Percentiles rank a stretch among this genome's conserved stretches.
Evolutionary conservation across 2,888 invertebrate species (phyloP).

Genomic region (Tenodera sinensis): DNA sequence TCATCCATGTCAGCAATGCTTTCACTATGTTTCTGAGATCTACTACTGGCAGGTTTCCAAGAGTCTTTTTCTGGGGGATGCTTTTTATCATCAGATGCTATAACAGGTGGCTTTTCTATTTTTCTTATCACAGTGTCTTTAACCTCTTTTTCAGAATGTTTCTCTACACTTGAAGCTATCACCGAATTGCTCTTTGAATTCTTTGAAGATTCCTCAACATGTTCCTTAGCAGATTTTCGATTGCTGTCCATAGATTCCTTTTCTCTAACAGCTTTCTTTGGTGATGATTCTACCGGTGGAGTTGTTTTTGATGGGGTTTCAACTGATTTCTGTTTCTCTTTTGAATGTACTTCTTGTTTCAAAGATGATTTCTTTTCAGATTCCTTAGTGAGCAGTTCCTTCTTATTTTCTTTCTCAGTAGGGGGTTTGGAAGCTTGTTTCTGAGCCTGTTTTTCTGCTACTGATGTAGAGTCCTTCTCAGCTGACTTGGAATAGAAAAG

Average conservation of each 20-base stretch:
- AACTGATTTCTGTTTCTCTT: slow-evolving; percentile 5
- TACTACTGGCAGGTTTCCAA: neutral
- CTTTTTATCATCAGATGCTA: neutral
- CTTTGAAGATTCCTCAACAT: neutral
- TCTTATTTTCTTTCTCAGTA: slow-evolving; percentile 27
- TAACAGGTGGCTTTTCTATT: slow-evolving; percentile 1
- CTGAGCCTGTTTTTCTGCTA: slow-evolving; percentile 28
- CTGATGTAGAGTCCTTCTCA: slow-evolving; percentile 18
- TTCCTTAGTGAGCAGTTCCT: slow-evolving; percentile 36
- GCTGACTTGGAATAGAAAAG: slow-evolving; percentile 37
- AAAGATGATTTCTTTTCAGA: slow-evolving; percentile 32
- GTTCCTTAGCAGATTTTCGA: neutral
- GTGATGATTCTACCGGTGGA: neutral
- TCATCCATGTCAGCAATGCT: neutral
- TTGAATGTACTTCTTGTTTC: slow-evolving; percentile 22
- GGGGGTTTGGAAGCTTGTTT: slow-evolving; percentile 33
- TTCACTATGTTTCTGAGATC: neutral
- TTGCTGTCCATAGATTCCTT: slow-evolving; percentile 5
- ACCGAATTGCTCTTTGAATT: slow-evolving; percentile 17
- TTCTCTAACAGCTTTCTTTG: neutral
- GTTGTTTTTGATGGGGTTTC: neutral
- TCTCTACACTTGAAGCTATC: slow-evolving; percentile 7
- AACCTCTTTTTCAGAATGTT: slow-evolving; percentile 13
- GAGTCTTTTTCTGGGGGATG: neutral
- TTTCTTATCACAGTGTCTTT: slow-evolving; percentile 27